Conservation (phyloP, 2,113 vertebrate genomes). For the Cochlearius cochlearius region DNA sequence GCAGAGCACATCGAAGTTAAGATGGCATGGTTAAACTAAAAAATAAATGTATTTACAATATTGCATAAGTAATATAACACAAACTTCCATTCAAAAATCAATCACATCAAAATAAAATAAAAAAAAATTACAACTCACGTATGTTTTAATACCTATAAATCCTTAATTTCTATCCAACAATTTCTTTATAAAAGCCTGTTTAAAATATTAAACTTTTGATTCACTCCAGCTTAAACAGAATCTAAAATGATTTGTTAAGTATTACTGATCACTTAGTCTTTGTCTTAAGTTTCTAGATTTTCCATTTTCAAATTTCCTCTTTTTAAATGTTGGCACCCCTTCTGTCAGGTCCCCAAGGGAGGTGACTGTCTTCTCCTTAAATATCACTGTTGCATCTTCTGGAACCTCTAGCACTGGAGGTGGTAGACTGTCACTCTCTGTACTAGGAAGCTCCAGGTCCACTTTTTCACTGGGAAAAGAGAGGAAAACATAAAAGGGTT, state of each 20-base stretch:
- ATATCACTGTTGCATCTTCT: conserved; percentile 80
- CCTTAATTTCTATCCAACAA: conserved; percentile 36
- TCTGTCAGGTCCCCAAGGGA: conserved; percentile 84
- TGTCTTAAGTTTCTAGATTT: conserved; percentile 89
- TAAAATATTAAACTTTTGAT: conserved; percentile 42
- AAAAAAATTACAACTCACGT: conserved; percentile 66
- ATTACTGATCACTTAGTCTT: conserved; percentile 85
- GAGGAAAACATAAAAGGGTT: neutral
- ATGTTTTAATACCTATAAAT: conserved; percentile 62
- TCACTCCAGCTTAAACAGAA: conserved; percentile 12
- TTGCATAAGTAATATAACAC: conserved; percentile 61
- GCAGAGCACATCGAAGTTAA: conserved; percentile 41
- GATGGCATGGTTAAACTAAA: conserved; percentile 40
- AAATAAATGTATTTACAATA: conserved; percentile 67
- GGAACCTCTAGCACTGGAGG: conserved; percentile 51
- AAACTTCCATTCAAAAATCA: conserved; percentile 59
- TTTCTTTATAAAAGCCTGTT: conserved; percentile 57
- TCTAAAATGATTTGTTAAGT: neutral
- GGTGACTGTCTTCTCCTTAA: conserved; percentile 91
- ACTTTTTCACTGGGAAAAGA: conserved; percentile 78
- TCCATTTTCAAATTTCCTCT: conserved; percentile 89
- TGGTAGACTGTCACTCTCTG: conserved; percentile 56
- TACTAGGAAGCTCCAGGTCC: conserved; percentile 88
- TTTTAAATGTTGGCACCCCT: conserved; percentile 83
- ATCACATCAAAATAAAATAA: conserved; percentile 62